Evolutionary conservation across 2,888 invertebrate genomes (phyloP).

Genomic region (Melanostoma mellinum): DNA sequence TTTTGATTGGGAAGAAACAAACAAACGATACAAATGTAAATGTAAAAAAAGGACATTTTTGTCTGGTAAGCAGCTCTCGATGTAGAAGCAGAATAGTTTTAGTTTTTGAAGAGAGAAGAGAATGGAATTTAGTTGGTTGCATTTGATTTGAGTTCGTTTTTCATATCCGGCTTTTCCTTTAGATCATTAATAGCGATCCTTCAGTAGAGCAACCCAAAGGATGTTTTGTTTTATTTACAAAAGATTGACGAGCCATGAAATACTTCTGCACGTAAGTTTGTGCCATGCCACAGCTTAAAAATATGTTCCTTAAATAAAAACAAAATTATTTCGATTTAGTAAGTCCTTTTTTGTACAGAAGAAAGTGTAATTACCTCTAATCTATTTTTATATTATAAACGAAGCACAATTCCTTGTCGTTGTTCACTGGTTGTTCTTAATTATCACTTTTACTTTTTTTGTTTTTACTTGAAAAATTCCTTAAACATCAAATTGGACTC

Average conservation of each 20-base stretch:
- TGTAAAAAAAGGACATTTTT: neutral
- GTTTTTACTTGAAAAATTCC: conserved; percentile 4
- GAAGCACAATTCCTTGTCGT: conserved; percentile 66
- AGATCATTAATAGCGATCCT: neutral
- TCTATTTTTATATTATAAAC: conserved; percentile 34
- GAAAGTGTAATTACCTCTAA: conserved; percentile 14
- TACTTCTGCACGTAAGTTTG: no score
- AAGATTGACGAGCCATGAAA: neutral
- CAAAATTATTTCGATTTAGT: no score
- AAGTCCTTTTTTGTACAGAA: no score
- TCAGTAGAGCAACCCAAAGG: neutral
- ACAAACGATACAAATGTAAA: neutral
- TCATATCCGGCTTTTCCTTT: neutral
- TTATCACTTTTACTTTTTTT: conserved; percentile 38
- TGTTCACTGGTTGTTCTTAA: conserved; percentile 61
- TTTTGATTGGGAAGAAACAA: conserved; percentile 13
- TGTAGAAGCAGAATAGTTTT: neutral
- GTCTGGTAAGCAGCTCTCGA: neutral
- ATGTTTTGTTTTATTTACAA: neutral
- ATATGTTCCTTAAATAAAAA: no score
- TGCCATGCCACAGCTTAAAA: no score
- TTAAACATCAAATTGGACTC: conserved; percentile 20
- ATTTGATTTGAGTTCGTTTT: neutral
- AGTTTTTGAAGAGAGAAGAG: conserved; percentile 10
- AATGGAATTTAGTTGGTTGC: neutral